phyloP scores from a whole-genome alignment of 2,113 vertebrate species.

The Probosciger aterrimus region DNA sequence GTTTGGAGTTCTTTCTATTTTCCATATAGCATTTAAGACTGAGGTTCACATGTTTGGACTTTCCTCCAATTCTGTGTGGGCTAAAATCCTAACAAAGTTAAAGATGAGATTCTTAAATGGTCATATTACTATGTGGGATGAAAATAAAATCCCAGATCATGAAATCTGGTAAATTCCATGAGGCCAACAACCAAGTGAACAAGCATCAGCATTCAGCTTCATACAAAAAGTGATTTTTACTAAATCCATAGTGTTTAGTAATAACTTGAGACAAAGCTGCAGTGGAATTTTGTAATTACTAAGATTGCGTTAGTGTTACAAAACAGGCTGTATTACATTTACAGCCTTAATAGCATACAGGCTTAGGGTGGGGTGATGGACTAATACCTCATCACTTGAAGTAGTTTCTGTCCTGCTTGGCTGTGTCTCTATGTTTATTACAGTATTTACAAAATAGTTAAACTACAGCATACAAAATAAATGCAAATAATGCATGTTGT shows the following conservation, averaged over 20 bases:
- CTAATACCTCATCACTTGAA: neutral
- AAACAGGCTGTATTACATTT: neutral
- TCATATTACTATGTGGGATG: neutral
- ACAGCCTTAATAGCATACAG: neutral
- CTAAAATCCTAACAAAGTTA: neutral
- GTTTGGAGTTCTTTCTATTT: neutral
- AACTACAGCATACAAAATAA: neutral
- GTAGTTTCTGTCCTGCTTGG: neutral
- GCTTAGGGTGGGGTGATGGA: neutral
- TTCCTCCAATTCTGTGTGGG: neutral
- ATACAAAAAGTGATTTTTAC: neutral
- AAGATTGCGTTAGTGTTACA: constrained; percentile 37
- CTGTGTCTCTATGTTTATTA: neutral
- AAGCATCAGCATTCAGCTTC: neutral
- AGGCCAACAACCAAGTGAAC: neutral
- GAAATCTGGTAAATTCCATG: neutral
- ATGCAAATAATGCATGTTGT: neutral
- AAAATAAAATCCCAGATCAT: neutral
- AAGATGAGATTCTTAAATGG: neutral
- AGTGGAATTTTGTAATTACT: constrained; percentile 8
- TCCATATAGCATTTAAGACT: neutral
- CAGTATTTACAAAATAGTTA: neutral
- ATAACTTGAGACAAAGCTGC: neutral
- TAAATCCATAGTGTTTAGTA: neutral
- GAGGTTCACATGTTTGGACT: neutral